A percentile compares a stretch with the other conserved stretches of the same genome.
These are phyloP conservation scores for Pelodiscus sinensis DNA, from an alignment of 2,113 vertebrate genomes.

Conservation along the genomic window DNA sequence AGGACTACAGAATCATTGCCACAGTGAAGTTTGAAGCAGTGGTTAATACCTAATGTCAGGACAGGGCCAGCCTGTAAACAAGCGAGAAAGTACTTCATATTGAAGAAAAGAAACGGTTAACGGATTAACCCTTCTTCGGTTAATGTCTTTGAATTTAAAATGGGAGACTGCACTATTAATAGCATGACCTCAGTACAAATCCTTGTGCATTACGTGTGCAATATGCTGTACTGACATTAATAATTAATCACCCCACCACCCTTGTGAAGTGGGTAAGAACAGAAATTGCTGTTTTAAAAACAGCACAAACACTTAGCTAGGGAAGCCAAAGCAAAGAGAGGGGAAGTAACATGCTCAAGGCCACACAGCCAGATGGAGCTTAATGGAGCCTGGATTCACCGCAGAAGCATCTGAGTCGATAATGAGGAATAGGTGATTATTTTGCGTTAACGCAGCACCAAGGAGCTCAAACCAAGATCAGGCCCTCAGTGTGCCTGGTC, in stretches of 20 bases:
- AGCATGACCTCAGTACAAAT: not conserved
- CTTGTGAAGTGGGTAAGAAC: not conserved
- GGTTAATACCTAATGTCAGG: not conserved
- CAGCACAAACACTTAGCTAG: not conserved
- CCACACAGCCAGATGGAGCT: not conserved
- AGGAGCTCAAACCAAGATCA: not conserved
- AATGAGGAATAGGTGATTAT: not conserved
- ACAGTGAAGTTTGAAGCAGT: not conserved
- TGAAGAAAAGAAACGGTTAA: not conserved
- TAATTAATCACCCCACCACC: not conserved
- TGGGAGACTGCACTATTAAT: not conserved
- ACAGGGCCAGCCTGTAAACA: not conserved
- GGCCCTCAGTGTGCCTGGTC: not conserved
- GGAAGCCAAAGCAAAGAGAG: not conserved
- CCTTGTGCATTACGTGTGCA: not conserved
- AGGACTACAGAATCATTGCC: not conserved
- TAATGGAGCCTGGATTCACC: no score
- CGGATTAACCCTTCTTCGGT: not conserved
- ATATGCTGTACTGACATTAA: not conserved
- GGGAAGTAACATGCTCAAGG: not conserved
- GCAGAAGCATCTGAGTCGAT: not conserved
- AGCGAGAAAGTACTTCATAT: not conserved
- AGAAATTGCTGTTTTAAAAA: not conserved
- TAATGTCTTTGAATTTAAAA: not conserved
- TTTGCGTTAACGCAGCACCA: not conserved